These are phyloP conservation scores for Heliconius cydno DNA, from an alignment of 2,888 invertebrate species.

Conservation along the genomic window DNA sequence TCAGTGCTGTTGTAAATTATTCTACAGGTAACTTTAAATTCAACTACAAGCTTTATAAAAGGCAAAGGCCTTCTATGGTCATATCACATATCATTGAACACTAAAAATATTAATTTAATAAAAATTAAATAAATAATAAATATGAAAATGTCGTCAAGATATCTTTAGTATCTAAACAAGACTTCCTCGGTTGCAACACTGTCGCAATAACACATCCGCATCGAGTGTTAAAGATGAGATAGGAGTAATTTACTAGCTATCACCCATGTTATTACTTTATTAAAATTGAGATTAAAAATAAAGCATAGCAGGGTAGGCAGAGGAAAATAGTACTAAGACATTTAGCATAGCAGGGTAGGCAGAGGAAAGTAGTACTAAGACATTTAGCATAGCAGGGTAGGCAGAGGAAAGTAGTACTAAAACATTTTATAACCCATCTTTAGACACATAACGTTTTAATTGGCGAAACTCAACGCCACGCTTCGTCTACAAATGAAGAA, in stretches of 20 bases:
- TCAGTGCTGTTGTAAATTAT: too few relatives aligned
- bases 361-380: background rate
- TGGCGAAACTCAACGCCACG: background rate
- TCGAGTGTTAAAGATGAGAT: constrained; percentile 48
- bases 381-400: background rate
- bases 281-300: constrained; percentile 1
- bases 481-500: background rate
- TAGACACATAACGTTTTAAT: background rate
- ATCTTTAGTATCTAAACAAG: constrained; percentile 6
- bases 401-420: background rate
- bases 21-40: too few relatives aligned
- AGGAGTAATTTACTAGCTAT: constrained; percentile 7
- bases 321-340: background rate
- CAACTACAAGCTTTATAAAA: too few relatives aligned
- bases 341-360: background rate
- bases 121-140: too few relatives aligned
- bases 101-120: too few relatives aligned
- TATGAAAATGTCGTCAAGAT: constrained; percentile 6
- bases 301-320: background rate
- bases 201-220: constrained; percentile 54
- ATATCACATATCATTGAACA: too few relatives aligned
- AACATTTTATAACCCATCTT: background rate
- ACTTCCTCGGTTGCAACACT: constrained; percentile 47
- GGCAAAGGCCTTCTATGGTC: too few relatives aligned
- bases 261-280: background rate